Conservation (phyloP, 2,113 vertebrate species). For the Alethe diademata region DNA sequence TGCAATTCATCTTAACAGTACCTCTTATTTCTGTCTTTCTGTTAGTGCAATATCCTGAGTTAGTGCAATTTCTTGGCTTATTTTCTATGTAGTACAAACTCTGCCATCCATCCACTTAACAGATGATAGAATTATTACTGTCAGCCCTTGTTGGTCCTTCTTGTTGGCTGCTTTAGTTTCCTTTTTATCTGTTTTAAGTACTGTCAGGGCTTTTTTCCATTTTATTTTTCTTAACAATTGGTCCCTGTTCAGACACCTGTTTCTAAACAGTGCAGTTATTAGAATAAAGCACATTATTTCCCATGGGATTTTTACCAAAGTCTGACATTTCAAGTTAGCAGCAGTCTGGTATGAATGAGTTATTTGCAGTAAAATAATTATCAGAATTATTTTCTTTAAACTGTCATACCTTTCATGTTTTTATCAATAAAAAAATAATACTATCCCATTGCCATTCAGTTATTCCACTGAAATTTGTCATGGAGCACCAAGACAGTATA, state of each 20-base stretch:
- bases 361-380: neutral
- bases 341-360: neutral
- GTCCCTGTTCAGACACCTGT: neutral
- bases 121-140: neutral
- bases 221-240: neutral
- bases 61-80: neutral
- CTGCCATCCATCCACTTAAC: neutral
- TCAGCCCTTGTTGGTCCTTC: neutral
- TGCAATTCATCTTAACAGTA: neutral
- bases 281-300: neutral
- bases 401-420: neutral
- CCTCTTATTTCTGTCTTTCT: neutral
- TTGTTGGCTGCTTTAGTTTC: neutral
- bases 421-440: neutral
- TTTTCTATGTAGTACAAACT: neutral
- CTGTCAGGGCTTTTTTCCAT: accelerated
- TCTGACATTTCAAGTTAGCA: neutral
- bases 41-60: neutral
- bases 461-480: neutral
- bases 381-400: neutral
- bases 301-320: neutral
- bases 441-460: neutral
- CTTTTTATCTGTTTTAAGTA: neutral
- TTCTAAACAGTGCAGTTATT: neutral
- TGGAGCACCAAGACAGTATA: neutral